Evolutionary conservation across 2,113 vertebrate species (phyloP).

Genomic region (Sinocyclocheilus grahami): DNA sequence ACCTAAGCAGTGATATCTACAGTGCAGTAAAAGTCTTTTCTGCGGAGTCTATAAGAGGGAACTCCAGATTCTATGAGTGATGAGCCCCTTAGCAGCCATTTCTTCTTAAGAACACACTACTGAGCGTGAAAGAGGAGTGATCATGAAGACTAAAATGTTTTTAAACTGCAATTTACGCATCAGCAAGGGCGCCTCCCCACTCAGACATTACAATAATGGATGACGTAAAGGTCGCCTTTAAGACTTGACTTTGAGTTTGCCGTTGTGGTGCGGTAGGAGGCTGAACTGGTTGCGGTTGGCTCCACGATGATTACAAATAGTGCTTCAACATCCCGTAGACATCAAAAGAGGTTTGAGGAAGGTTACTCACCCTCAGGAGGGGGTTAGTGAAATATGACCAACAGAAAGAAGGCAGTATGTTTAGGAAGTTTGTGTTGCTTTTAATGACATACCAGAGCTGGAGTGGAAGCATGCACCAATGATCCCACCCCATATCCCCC

Average conservation of each 20-base stretch:
- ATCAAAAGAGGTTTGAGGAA: slow-evolving; percentile 69
- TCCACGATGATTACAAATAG: slow-evolving; percentile 64
- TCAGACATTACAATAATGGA: slow-evolving; percentile 61
- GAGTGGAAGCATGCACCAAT: slow-evolving; percentile 24
- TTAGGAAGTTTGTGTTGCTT: slow-evolving; percentile 61
- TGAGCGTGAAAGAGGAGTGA: slow-evolving; percentile 46
- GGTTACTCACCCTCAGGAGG: slow-evolving; percentile 65
- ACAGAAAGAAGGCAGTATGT: slow-evolving; percentile 43
- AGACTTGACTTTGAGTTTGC: slow-evolving; percentile 46
- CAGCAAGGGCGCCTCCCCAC: slow-evolving; percentile 54
- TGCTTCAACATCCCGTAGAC: slow-evolving; percentile 59
- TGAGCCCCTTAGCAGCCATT: slow-evolving; percentile 66
- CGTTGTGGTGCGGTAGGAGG: slow-evolving; percentile 44
- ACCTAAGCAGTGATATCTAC: background rate
- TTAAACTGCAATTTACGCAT: slow-evolving; percentile 64
- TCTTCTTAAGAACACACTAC: slow-evolving; percentile 49
- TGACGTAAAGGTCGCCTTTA: slow-evolving; percentile 59
- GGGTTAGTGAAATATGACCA: slow-evolving; percentile 64
- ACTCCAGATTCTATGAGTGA: background rate
- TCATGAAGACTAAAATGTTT: slow-evolving; percentile 59
- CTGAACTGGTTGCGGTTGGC: slow-evolving; percentile 26
- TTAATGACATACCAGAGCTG: slow-evolving; percentile 49
- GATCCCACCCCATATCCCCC: background rate
- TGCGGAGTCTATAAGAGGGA: background rate
- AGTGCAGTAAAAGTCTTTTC: background rate